Evolutionary conservation across 2,113 vertebrate genomes (phyloP).

Genomic region (Chaetodon auriga): DNA sequence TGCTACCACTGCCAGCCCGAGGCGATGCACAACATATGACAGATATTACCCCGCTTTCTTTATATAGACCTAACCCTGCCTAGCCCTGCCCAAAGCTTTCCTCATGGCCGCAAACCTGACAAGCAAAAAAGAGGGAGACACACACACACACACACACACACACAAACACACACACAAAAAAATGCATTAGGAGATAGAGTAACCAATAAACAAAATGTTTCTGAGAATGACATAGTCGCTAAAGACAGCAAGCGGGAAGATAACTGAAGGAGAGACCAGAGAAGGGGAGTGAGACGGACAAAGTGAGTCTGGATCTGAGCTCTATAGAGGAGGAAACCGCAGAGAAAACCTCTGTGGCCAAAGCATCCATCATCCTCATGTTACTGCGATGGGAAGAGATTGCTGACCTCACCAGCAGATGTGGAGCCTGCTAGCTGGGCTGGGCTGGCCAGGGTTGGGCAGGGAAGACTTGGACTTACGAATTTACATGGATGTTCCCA

Average conservation of each 20-base stretch:
- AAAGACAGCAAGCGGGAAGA: constrained; percentile 35
- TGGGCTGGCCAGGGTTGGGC: constrained; percentile 49
- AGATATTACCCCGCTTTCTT: constrained; percentile 63
- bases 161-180: constrained; percentile 10
- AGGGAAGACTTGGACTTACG: constrained; percentile 25
- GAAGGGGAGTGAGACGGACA: constrained; percentile 31
- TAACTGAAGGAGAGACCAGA: constrained; percentile 50
- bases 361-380: constrained; percentile 80
- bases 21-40: constrained; percentile 56
- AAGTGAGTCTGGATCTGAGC: constrained; percentile 56
- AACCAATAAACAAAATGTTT: constrained; percentile 17
- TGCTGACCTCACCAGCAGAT: constrained; percentile 81
- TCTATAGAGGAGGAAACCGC: constrained; percentile 71
- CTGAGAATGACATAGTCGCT: constrained; percentile 21
- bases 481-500: constrained; percentile 40
- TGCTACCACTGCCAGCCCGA: constrained; percentile 17
- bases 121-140: background rate
- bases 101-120: constrained; percentile 46
- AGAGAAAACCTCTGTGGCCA: constrained; percentile 74
- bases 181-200: background rate
- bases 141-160: background rate
- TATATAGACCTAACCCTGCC: constrained; percentile 52
- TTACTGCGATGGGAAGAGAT: constrained; percentile 79
- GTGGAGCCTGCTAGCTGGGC: constrained; percentile 74
- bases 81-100: constrained; percentile 43